Base-by-base conservation (phyloP, 2,113 vertebrate genomes). In the Elephantulus edwardii region DNA sequence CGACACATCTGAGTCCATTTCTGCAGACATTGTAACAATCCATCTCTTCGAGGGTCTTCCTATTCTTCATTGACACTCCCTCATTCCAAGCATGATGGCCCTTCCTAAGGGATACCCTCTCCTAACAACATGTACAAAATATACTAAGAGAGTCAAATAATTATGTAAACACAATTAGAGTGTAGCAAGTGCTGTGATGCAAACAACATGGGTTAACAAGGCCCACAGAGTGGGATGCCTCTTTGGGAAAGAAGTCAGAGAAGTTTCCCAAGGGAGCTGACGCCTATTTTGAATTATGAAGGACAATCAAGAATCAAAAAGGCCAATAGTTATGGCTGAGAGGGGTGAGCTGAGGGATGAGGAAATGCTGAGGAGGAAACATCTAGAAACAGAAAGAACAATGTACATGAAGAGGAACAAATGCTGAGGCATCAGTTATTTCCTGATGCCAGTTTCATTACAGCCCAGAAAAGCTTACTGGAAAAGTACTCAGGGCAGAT, bases 211-310 rank as follows among this genome's bases (percentile, higher is more conserved):
- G 5, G 26, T 42, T 66, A 50, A 33, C 38, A 58, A 33, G 33
- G 44, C 66, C 35, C 40, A 80, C 8, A 86, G 78, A 76, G 28
- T 10, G 60, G 3, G 28, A 9, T 42, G 9, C 8, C 28, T 12
- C 26, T 77, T 77, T 22, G 9, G 58, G 46, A 60, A 88, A n/a
- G 35, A 28, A 33, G 24, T n/a, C 56, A 70, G 48, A 44, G 58
- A 24, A 90, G 19, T 71, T 26, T 66, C 75, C 33, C 83, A 76
- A 56, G 83, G 35, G 38, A 88, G 80, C 0, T 83, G 19, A 44
- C 72, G 38, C 33, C n/a, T 52, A 87, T 83, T 89, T 82, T 80
- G 46, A 90, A 83, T 87, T 58, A 90, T 24, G 52, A 71, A 26
- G 17, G 58, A 56, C 71, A 19, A 83, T 62, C 28, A 9, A 8